Evolutionary conservation across 1,140 invertebrate species (phyloP).

Genomic region (Apocrypta bakeri): DNA sequence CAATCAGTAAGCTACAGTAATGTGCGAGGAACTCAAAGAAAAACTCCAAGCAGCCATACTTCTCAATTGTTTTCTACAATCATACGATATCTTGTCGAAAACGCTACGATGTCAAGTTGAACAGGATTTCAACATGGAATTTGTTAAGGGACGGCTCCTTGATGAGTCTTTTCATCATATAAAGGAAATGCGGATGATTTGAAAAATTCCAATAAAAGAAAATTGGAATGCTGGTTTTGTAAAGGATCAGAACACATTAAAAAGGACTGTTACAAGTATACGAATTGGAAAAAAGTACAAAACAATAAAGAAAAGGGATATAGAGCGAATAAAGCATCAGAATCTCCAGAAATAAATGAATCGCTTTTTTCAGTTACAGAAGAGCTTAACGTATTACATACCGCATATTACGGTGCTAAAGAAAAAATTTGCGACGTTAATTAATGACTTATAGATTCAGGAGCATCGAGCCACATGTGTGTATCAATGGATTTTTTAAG

Average conservation of each 20-base stretch:
- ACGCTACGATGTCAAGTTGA: slow-evolving; percentile 21
- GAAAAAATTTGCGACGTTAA: neutral
- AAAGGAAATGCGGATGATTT: neutral
- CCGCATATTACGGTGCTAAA: too few species aligned
- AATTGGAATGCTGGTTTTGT: neutral
- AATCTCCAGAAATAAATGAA: neutral
- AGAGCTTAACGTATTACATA: too few species aligned
- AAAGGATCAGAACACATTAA: neutral
- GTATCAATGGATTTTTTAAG: neutral
- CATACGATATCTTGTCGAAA: slow-evolving; percentile 5
- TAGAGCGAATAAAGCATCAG: neutral
- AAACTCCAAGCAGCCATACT: slow-evolving; percentile 5
- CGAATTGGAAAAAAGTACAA: neutral
- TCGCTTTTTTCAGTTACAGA: neutral
- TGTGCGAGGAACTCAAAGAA: slow-evolving; percentile 19
- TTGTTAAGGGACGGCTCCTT: neutral
- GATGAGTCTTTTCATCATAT: neutral
- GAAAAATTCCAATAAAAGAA: neutral
- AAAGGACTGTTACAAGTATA: neutral
- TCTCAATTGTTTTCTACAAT: slow-evolving; percentile 24
- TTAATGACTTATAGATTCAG: neutral
- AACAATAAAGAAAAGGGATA: neutral
- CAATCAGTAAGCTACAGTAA: slow-evolving; percentile 34
- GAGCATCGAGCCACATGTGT: neutral
- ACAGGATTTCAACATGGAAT: slow-evolving; percentile 4